Base-by-base conservation (phyloP, 2,797 vertebrate species). In the Coilia nasus region DNA sequence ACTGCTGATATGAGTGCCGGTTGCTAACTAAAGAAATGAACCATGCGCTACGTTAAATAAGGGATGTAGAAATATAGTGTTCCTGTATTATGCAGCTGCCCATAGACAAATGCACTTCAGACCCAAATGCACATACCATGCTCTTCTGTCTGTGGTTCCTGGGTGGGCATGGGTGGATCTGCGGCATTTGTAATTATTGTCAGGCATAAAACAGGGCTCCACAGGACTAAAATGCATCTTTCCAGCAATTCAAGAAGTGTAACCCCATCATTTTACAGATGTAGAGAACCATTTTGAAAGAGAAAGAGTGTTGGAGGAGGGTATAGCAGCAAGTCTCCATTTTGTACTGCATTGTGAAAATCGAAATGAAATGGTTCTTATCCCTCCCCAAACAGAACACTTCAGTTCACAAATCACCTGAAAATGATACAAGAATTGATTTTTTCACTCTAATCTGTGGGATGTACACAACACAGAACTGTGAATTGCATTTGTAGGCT, bases 161-260 rank as follows among this genome's bases (percentile, higher is more conserved):
- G 21, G 86, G 84, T 82, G 59, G 81, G 59, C 19, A 21, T 86
- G 87, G 83, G 86, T 84, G 88, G 82, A 87, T 86, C 86, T 83
- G 35, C 84, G 62, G 80, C 82, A 56, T 62, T 67, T 35, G 21
- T 78, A 78, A 78, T 78, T 78, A 78, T 78, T 78, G 71, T 41
- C 31, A 41, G 71, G 15, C 71, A 78, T 78, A 78, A 78, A 78
- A 44, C 31, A 41, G 35, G 17, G 19, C 6, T 78, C 67, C 71
- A 78, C 71, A 78, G 15, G 35, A 44, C 31, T 78, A 19, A 41
- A 78, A 78, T 17, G 19, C 71, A 19, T 78, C 35, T 31, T 35
- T 71, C 19, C 35, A 78, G 71, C 35, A 35, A 78, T 41, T 19
- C 71, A 78, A 78, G 31, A 44, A 44, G 35, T 35, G 35, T 19